Base-by-base conservation (phyloP, 2,888 invertebrate species). In the Cryptops parisi region DNA sequence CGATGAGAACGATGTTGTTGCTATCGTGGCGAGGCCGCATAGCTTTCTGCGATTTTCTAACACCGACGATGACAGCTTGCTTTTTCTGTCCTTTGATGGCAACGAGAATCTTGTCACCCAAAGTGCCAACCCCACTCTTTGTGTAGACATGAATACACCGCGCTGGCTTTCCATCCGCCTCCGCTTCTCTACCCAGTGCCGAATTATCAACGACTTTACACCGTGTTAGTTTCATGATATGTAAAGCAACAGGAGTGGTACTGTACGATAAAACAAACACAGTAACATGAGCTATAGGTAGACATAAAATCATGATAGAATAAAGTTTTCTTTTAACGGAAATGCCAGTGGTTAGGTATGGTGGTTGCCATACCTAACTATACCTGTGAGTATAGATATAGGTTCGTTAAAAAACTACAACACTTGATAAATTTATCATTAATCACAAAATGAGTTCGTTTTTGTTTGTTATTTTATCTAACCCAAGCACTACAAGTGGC, bases 191-290 rank as follows among this genome's bases (percentile, higher is more conserved):
- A 33, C 97, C 98, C 56, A 98, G 79, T 60, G 84, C 82, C 53
- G 93, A 93, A 70, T 99, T 99, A 70, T 99, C 98, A 2, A 99
- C 97, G 4, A 96, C 91, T 63, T 91, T 75, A 17, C 96, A 72
- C 47, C 89, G 74, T 1, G 86, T 78, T 59, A 88, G 47, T 55
- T 67, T 66, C 41, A 60, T 59, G 1, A 72, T 61, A 48, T 58
- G 57, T 23, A 43, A 41, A 25, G 47, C 22, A 21, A 39, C 24
- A 5, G 48, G 43, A 2, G 60, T 43, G 1, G 57, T 47, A 24
- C 58, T 59, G 47, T 33, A 15, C 33, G 15, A 33, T 33, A 15
- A 33, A 9, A 33, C 15, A 33, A 9, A 33, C 15, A 33, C 6
- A 33, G 6, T 15, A 33, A 9, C 6, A 33, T 33, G 15, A 33